Evolutionary conservation across 2,113 vertebrate genomes (phyloP).

Genomic region (Mesocricetus auratus): DNA sequence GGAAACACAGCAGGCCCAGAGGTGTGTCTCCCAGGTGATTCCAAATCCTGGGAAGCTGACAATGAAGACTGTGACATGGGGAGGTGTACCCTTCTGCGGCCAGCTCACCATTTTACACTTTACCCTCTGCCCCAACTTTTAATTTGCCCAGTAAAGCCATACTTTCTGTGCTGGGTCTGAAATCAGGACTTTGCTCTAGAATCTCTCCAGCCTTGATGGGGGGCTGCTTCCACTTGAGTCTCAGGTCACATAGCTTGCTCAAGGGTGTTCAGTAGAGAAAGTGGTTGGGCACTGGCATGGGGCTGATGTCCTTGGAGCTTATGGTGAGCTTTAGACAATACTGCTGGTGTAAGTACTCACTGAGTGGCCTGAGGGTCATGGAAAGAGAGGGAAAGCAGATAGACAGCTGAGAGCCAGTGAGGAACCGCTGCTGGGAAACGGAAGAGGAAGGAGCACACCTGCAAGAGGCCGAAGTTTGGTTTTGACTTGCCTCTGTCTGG

Average conservation of each 20-base stretch:
- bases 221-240: neutral
- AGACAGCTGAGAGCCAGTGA: neutral
- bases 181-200: neutral
- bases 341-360: neutral
- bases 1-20: neutral
- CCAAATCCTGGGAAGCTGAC: neutral
- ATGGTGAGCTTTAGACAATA: accelerated
- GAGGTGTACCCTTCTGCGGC: neutral
- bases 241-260: neutral
- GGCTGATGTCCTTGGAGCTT: neutral
- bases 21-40: neutral
- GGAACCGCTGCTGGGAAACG: accelerated
- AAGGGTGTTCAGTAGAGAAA: neutral
- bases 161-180: neutral
- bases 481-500: neutral
- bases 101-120: neutral
- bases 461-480: neutral
- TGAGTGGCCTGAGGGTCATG: neutral
- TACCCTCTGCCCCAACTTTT: neutral
- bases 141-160: neutral
- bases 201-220: neutral
- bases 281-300: neutral
- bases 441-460: neutral
- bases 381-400: accelerated
- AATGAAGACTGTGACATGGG: neutral